Base-by-base conservation (phyloP, 2,113 vertebrate genomes). In the Oryzias curvinotus region DNA sequence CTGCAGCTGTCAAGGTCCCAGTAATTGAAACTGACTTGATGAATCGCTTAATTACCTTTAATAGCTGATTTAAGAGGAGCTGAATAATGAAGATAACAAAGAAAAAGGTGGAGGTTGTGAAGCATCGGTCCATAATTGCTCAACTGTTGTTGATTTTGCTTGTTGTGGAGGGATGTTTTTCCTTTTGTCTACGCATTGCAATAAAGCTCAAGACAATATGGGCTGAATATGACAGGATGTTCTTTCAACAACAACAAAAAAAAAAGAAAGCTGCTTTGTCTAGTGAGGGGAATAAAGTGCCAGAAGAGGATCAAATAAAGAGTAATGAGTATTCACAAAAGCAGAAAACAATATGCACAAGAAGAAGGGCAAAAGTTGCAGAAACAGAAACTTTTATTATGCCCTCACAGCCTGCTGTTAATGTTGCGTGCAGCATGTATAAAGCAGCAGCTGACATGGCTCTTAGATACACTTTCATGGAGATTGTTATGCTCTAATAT, bases 21-120 rank as follows among this genome's bases (percentile, higher is more conserved):
- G 94, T 94, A 96, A 95, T 95, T 95, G 94, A 94, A 95, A 95
- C 93, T 90, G 93, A 89, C 93, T 95, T 96, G 94, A 96, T 95
- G 92, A 95, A 97, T 96, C 91, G 91, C 93, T 95, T 94, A 93
- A 95, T 95, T 95, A 94, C 91, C 92, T 92, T 91, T 94, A 93
- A 94, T 93, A 94, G 93, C 93, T 92, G 91, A 95, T 92, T 93
- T 89, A 91, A 93, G 85, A 89, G 89, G 91, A 93, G 88, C 92
- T 93, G 93, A 94, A 91, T 89, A 92, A 94, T 89, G 92, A 93
- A 94, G 94, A 93, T 94, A 94, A 93, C 92, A 77, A 83, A 73
- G 74, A 61, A 82, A 83, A 90, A 87, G 88, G 84, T 89, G 89
- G 89, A 90, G 90, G 90, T 88, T 87, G 83, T 81, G 87, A 85